Conservation (phyloP, 2,113 vertebrate species). For the Grantiella picta region DNA sequence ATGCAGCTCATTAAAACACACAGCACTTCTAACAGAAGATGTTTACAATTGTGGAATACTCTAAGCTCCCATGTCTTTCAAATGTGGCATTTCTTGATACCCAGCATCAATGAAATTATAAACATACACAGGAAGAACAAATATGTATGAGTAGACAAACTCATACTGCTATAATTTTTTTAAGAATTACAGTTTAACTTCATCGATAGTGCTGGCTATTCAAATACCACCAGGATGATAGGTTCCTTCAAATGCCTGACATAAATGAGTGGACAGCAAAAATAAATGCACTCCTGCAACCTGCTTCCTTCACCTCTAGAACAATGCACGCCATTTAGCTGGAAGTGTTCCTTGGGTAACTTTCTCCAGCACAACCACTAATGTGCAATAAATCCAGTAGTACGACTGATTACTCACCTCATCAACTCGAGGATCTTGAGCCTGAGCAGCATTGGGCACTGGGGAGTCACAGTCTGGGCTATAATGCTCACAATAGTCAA, state of each 20-base stretch:
- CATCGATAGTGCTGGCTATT: not conserved
- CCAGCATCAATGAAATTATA: not conserved
- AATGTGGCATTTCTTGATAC: not conserved
- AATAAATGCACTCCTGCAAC: not conserved
- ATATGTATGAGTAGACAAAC: not conserved
- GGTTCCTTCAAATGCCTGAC: not conserved
- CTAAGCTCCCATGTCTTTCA: not conserved
- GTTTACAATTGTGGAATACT: not conserved
- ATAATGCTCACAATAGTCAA: slow-evolving; percentile 97
- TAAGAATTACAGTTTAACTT: not conserved
- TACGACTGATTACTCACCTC: slow-evolving; percentile 72
- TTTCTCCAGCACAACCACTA: not conserved
- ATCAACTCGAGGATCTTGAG: slow-evolving; percentile 85
- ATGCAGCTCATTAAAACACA: not conserved
- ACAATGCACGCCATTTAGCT: not conserved
- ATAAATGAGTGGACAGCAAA: not conserved
- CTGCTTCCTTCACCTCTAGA: not conserved
- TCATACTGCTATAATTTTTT: not conserved
- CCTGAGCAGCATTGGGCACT: slow-evolving; percentile 81
- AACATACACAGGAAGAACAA: not conserved
- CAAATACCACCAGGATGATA: not conserved
- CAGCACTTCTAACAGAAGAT: not conserved
- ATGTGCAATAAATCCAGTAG: slow-evolving; percentile 16
- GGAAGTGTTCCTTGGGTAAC: not conserved
- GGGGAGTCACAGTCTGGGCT: slow-evolving; percentile 93